Percentiles rank a stretch among this genome's conserved stretches.
These are phyloP conservation scores for Crocuta crocuta DNA, from an alignment of 2,113 vertebrate genomes.

Conservation along the genomic window DNA sequence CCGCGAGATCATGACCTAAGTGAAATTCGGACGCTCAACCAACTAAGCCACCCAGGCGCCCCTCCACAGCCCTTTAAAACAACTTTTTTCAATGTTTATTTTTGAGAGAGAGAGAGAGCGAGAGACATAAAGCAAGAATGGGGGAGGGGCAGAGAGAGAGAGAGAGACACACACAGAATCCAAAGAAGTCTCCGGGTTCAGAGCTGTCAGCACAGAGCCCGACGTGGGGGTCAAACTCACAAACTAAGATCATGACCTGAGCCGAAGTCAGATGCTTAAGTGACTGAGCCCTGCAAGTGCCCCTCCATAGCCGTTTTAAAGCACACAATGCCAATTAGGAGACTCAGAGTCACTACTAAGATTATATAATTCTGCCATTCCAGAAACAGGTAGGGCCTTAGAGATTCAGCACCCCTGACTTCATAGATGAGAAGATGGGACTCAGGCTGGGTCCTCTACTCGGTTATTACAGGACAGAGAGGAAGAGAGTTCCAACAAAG, in stretches of 20 bases:
- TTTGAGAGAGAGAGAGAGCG: not conserved
- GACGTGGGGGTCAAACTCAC: fast-evolving
- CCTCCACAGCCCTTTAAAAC: not conserved
- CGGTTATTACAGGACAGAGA: not conserved
- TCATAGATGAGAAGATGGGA: not conserved
- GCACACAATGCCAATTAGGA: not conserved
- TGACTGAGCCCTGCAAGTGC: not conserved
- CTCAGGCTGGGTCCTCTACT: not conserved
- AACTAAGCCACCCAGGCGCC: no score
- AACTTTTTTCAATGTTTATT: not conserved
- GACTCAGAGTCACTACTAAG: not conserved
- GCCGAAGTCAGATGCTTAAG: not conserved
- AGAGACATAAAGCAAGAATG: not conserved
- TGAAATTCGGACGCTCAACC: no score
- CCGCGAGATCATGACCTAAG: no score
- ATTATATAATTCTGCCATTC: not conserved
- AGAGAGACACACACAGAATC: not conserved
- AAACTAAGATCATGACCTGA: not conserved
- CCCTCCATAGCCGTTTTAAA: not conserved
- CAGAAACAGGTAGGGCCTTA: not conserved
- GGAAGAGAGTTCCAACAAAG: fast-evolving
- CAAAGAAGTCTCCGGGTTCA: not conserved
- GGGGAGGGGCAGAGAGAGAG: not conserved
- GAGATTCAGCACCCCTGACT: not conserved
- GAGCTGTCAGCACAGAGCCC: not conserved